Evolutionary conservation across 2,888 invertebrate species (phyloP), one percentile per base, ranked within the genome.

Genomic region (Perithous albicinctus): DNA sequence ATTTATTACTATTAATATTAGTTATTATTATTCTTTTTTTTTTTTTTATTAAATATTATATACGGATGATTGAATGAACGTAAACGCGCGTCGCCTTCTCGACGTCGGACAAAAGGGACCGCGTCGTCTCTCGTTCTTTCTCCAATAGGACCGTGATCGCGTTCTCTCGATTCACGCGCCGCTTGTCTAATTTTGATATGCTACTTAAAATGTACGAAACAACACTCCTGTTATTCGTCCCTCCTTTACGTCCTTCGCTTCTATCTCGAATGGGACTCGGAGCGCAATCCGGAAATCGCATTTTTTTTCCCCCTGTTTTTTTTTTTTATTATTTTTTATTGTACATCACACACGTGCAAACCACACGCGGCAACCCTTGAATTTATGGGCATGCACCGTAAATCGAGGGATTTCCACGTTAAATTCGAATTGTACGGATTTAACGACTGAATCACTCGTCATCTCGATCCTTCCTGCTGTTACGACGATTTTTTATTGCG

Each of bases 121-220:
- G 72, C 69, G 76, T 77, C 69, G 76, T 77, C 82, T 63, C 41
- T 67, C 80, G 72, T 82, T 79, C 77, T 73, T 56, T 56, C 73
- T 69, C 80, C 72, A 63, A 61, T 83, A 63, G 73, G 76, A 74
- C 66, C 76, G 82, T 77, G 80, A 80, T 83, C 82, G 82, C 78
- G 75, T 78, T 82, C 82, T 72, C 51, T 70, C 82, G 82, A 82
- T 80, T 78, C 79, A 80, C 81, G 73, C 80, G 75, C 59, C 81
- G 78, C 70, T 70, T 80, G 59, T 78, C 78, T 83, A 84, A 83
- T 82, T 82, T 82, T 88, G 86, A 86, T 87, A 88, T 88, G 88
- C 87, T 88, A 88, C 88, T 86, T 87, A 84, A n/a, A 83, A 85
- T 83, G 66, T 84, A 84, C 81, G 69, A 82, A 81, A 54, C 63